Evolutionary conservation across 2,113 vertebrate species (phyloP), one percentile per base, ranked within the genome.

Genomic region (Beaufortia kweichowensis): DNA sequence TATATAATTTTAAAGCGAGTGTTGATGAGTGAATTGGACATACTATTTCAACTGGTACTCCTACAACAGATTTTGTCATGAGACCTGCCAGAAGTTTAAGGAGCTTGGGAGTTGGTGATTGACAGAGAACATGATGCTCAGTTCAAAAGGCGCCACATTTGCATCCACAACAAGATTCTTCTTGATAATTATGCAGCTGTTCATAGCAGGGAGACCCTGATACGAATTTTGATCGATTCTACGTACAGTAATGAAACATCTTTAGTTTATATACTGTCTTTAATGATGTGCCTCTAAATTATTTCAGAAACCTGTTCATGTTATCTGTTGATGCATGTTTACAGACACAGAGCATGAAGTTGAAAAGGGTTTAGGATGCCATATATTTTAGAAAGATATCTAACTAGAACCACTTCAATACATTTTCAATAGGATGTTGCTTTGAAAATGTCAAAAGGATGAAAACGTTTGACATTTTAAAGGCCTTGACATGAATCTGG

Each of bases 131-230:
- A 81, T 84, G 81, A 76, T 88, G 81, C 77, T 61, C 63, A 86
- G 85, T 88, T 91, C 85, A 88, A 87, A 89, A 86, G 75, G 67
- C 84, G 83, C 61, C 81, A 88, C 81, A 89, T 91, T 91, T 91
- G 88, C 89, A 91, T 90, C 83, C 77, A 85, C 86, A 89, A 89
- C 87, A 86, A 89, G 87, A 88, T 85, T 85, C 73, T 84, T 89
- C 86, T 86, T 89, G 87, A 90, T 86, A 88, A 89, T 91, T 91
- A 87, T 84, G 84, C 90, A 91, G 89, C 88, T 91, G 88, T 79
- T 90, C 88, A 79, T 87, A 75, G 87, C 85, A 71, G 88, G 90
- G 86, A 84, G 83, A 80, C 86, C 86, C 77, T 56, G 82, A 88
- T 90, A 88, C 88, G 88, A 83, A 90, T 86, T 77, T 82, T 86